Conservation (phyloP, 2,797 vertebrate species). For the Okamejei kenojei region DNA sequence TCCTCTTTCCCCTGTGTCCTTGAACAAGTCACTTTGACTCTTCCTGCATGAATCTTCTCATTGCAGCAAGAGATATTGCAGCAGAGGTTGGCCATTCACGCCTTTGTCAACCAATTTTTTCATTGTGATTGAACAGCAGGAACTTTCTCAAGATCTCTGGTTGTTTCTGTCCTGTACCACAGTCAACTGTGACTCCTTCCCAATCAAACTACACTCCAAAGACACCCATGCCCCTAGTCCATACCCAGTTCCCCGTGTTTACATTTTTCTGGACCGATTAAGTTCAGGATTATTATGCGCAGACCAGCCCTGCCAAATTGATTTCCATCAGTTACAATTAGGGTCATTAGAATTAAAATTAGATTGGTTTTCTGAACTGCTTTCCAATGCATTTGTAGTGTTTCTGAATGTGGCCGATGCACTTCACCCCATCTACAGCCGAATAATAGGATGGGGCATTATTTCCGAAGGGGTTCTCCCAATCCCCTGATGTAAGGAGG, state of each 20-base stretch:
- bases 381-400: background rate
- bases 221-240: background rate
- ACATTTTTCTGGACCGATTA: background rate
- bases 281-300: background rate
- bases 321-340: background rate
- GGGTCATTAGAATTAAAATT: background rate
- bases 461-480: background rate
- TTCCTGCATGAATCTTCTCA: too few relatives aligned
- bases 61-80: too few relatives aligned
- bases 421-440: background rate
- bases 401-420: background rate
- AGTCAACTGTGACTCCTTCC: background rate
- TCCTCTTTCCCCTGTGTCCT: too few relatives aligned
- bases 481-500: background rate
- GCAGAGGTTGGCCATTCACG: too few relatives aligned
- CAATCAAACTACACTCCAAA: background rate
- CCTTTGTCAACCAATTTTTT: background rate
- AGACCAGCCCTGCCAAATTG: background rate
- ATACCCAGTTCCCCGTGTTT: background rate
- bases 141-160: background rate
- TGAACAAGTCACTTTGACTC: too few relatives aligned
- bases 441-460: background rate
- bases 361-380: background rate
- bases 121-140: background rate
- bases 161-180: background rate